Conservation (phyloP, 2,888 invertebrate genomes). For the Cerastoderma edule region DNA sequence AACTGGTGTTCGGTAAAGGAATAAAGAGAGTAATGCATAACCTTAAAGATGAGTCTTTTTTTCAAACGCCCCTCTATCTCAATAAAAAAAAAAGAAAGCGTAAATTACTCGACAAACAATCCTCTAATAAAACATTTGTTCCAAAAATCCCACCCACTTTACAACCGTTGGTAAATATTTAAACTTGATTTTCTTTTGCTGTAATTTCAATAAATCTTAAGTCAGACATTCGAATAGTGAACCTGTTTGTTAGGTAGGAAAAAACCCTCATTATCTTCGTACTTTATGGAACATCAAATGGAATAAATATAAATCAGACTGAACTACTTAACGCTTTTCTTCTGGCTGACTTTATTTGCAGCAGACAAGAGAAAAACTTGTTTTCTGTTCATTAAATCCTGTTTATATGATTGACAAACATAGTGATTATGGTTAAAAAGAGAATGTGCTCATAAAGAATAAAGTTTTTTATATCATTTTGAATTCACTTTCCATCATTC, state of each 20-base stretch:
- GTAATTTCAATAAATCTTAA: constrained; percentile 23
- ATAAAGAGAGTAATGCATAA: too few species aligned
- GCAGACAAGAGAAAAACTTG: too few species aligned
- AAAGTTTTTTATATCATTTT: too few species aligned
- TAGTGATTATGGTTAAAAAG: too few species aligned
- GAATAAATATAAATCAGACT: constrained; percentile 8
- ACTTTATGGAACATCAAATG: background rate
- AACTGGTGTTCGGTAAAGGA: too few species aligned
- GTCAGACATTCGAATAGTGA: constrained; percentile 1
- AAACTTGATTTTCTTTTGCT: constrained; percentile 2
- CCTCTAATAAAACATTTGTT: constrained; percentile 19
- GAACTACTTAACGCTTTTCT: too few species aligned
- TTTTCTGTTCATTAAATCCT: too few species aligned
- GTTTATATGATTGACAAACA: too few species aligned
- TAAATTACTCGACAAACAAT: constrained; percentile 22
- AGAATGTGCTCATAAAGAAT: too few species aligned
- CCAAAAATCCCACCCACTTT: constrained; percentile 11
- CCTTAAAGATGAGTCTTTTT: constrained; percentile 6
- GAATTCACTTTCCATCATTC: too few species aligned
- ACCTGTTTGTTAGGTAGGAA: constrained; percentile 19
- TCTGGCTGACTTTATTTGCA: too few species aligned
- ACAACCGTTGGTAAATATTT: constrained; percentile 16
- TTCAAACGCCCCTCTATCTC: background rate
- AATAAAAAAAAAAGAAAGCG: constrained; percentile 14
- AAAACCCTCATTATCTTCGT: constrained; percentile 12